Evolutionary conservation across 2,888 invertebrate genomes (phyloP).

Genomic region (Eucera pruinosa): DNA sequence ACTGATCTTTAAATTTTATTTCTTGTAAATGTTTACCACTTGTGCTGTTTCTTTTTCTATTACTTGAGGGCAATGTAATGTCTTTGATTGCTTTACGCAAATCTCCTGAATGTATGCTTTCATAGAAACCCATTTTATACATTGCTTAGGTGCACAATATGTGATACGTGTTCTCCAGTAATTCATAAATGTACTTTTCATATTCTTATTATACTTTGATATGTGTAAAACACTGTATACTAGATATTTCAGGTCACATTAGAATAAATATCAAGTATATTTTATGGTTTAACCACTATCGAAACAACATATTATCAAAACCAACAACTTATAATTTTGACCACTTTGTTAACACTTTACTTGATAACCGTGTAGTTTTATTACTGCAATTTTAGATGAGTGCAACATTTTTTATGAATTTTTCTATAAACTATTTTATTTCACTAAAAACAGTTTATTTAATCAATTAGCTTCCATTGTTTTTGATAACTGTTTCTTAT

Average conservation of each 20-base stretch:
- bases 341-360: no score
- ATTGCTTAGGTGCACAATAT: conserved; percentile 2
- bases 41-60: conserved; percentile 33
- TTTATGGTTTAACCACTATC: not conserved
- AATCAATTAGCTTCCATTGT: no score
- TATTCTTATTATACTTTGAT: not conserved
- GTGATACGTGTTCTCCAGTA: not conserved
- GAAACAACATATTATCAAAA: no score
- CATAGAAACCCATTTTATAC: conserved; percentile 6
- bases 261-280: no score
- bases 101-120: conserved; percentile 50
- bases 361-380: no score
- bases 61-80: conserved; percentile 55
- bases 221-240: not conserved
- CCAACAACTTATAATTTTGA: no score
- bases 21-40: conserved; percentile 29
- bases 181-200: conserved; percentile 14
- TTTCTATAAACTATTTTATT: no score
- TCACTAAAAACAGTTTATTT: no score
- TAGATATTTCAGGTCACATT: not conserved
- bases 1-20: conserved; percentile 39
- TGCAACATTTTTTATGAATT: no score
- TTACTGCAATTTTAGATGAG: not conserved
- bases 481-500: no score
- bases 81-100: conserved; percentile 52